phyloP scores from a whole-genome alignment of 2,797 vertebrate genomes.

The Pteronotus mesoamericanus region DNA sequence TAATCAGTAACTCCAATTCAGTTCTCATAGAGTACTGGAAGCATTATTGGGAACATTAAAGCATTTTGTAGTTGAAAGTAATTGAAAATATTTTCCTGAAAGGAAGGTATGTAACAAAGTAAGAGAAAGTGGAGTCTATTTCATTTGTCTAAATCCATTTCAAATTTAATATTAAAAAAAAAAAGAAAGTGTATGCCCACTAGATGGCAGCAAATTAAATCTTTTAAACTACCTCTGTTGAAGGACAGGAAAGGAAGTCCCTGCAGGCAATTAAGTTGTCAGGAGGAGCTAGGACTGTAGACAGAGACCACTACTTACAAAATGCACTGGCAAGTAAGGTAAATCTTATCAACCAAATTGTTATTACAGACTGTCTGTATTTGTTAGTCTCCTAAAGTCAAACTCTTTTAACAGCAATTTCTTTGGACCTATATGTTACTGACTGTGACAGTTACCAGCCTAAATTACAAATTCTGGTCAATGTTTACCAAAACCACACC shows the following conservation, averaged over 20 bases:
- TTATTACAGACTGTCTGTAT: background rate
- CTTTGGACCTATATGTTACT: background rate
- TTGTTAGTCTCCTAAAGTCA: background rate
- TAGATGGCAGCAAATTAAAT: slow-evolving; percentile 51
- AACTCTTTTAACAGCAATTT: background rate
- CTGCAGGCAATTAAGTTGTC: background rate
- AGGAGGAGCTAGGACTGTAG: background rate
- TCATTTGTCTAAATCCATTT: background rate
- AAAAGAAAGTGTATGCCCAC: slow-evolving; percentile 18
- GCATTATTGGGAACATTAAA: background rate
- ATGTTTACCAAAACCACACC: background rate
- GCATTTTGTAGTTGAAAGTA: background rate
- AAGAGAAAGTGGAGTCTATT: background rate
- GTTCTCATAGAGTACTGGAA: background rate
- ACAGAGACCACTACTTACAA: background rate
- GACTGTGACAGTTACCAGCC: background rate
- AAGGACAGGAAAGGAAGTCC: background rate
- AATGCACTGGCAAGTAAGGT: background rate
- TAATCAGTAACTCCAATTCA: background rate
- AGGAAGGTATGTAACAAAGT: background rate
- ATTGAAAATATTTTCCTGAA: background rate
- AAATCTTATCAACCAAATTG: background rate
- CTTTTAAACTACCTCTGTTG: background rate
- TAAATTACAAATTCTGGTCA: background rate
- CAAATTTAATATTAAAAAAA: background rate